These are phyloP conservation scores for Candidula unifasciata DNA, from an alignment of 2,888 invertebrate species.

Conservation along the genomic window DNA sequence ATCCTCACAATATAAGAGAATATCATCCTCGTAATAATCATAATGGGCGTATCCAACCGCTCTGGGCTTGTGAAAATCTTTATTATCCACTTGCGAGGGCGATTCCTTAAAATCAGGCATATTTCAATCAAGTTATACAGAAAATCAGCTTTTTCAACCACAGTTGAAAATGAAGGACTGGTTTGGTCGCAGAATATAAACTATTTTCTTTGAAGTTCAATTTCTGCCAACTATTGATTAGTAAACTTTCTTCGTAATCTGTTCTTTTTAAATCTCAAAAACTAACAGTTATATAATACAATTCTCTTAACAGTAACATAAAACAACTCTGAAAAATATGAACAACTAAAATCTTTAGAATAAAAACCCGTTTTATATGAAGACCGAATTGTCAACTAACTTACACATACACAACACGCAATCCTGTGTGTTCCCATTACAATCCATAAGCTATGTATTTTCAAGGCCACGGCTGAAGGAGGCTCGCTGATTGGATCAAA, in stretches of 20 bases:
- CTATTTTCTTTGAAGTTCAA: too few species aligned
- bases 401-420: background rate
- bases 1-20: background rate
- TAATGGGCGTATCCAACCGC: constrained; percentile 17
- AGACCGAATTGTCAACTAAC: background rate
- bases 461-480: background rate
- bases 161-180: too few species aligned
- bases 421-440: background rate
- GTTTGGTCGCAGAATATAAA: too few species aligned
- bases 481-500: constrained; percentile 25
- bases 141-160: background rate
- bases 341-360: too few species aligned
- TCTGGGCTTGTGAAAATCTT: background rate
- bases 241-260: too few species aligned
- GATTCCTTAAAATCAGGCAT: constrained; percentile 29
- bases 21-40: background rate
- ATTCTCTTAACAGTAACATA: too few species aligned
- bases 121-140: background rate
- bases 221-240: too few species aligned
- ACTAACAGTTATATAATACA: too few species aligned
- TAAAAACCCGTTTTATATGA: background rate
- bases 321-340: too few species aligned
- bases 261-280: too few species aligned
- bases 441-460: background rate
- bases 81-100: background rate